These are phyloP conservation scores for Metaphire vulgaris DNA, from an alignment of 1,140 invertebrate species.

Conservation along the genomic window DNA sequence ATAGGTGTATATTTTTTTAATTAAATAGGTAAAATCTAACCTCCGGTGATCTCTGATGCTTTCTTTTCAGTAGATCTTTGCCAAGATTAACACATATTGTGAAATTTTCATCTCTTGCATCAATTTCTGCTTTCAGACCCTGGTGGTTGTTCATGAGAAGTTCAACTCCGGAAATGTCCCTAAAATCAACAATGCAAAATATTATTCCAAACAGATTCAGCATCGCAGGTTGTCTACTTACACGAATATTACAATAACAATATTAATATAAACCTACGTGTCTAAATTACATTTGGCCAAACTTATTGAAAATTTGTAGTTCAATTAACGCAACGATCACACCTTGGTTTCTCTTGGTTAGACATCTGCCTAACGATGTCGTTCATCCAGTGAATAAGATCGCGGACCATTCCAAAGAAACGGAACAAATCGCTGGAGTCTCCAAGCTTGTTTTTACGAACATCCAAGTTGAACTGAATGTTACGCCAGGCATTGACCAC, in stretches of 20 bases:
- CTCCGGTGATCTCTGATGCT: constrained; percentile 82
- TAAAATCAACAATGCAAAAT: constrained; percentile 41
- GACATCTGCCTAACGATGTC: constrained; percentile 96
- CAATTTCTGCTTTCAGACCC: constrained; percentile 96
- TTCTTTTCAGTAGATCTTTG: constrained; percentile 83
- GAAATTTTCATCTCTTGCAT: constrained; percentile 96
- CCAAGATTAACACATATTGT: constrained; percentile 88
- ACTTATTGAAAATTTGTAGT: no score
- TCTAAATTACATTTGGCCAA: no score
- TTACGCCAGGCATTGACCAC: constrained; percentile 91
- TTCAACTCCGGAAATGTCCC: constrained; percentile 95
- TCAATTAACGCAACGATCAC: no score
- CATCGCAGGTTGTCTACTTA: no score
- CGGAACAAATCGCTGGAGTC: constrained; percentile 92
- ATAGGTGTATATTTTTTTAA: no score
- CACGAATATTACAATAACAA: no score
- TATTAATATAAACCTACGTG: no score
- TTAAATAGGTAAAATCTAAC: no score
- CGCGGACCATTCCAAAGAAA: constrained; percentile 97
- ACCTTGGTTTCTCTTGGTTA: constrained; percentile 92
- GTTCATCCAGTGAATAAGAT: constrained; percentile 97
- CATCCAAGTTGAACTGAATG: constrained; percentile 77
- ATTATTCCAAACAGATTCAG: constrained; percentile 7
- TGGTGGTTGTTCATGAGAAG: constrained; percentile 99
- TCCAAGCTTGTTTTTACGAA: constrained; percentile 72